Evolutionary conservation across 2,113 vertebrate species (phyloP).

Genomic region (Gymnorhina tibicen): DNA sequence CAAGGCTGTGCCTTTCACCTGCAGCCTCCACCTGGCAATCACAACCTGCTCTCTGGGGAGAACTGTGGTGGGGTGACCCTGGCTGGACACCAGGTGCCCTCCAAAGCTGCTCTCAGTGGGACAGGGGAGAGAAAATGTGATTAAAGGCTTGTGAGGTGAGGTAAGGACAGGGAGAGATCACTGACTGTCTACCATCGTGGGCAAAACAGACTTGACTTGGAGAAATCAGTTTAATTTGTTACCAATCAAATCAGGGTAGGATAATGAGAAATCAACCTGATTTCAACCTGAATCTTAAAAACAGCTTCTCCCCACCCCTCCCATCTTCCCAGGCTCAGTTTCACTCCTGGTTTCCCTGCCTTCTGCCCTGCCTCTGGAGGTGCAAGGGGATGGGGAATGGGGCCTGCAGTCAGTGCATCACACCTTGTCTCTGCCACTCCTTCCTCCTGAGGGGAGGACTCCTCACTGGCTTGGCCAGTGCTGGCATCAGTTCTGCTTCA

Average conservation of each 20-base stretch:
- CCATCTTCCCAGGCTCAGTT: neutral
- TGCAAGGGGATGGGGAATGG: no score
- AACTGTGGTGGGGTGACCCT: neutral
- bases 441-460: neutral
- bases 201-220: neutral
- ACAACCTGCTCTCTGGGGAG: neutral
- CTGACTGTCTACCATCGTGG: fast-evolving
- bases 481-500: neutral
- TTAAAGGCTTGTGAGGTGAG: neutral
- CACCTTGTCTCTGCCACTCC: neutral
- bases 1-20: neutral
- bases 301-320: neutral
- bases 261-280: neutral
- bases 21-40: neutral
- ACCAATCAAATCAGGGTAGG: neutral
- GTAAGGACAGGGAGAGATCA: neutral
- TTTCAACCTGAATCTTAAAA: neutral
- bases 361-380: neutral
- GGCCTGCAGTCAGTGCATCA: neutral
- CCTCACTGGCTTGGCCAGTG: neutral
- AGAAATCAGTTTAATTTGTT: neutral
- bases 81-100: neutral
- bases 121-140: neutral
- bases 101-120: neutral
- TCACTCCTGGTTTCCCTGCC: neutral